Conservation (phyloP, 2,888 invertebrate genomes). For the Hirtodrosophila alboralis region DNA sequence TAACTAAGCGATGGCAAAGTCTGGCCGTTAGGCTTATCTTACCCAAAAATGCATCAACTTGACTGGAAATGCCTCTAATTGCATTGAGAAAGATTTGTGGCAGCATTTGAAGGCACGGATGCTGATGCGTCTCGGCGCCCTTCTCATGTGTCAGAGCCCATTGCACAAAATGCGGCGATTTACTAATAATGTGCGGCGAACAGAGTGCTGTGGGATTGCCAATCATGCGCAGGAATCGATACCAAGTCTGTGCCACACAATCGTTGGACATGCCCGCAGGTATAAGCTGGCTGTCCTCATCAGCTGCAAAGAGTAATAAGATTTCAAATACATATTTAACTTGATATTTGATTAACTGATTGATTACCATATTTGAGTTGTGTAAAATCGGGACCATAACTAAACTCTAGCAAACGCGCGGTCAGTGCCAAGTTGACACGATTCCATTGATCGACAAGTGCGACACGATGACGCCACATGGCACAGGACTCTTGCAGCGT, state of each 20-base stretch:
- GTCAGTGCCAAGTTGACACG: slow-evolving; percentile 95
- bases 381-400: slow-evolving; percentile 94
- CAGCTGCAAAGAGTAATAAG: slow-evolving; percentile 85
- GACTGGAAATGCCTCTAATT: slow-evolving; percentile 95
- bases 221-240: slow-evolving; percentile 95
- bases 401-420: slow-evolving; percentile 91
- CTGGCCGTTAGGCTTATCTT: slow-evolving; percentile 61
- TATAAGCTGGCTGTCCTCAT: slow-evolving; percentile 93
- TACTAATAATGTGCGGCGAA: slow-evolving; percentile 90
- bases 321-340: too few species aligned
- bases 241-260: slow-evolving; percentile 97
- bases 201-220: slow-evolving; percentile 97
- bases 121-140: slow-evolving; percentile 93
- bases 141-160: slow-evolving; percentile 92
- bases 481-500: slow-evolving; percentile 96
- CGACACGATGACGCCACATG: slow-evolving; percentile 97
- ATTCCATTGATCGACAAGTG: slow-evolving; percentile 97
- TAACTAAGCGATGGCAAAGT: too few species aligned
- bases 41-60: slow-evolving; percentile 98
- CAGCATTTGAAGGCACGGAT: slow-evolving; percentile 92
- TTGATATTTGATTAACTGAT: too few species aligned
- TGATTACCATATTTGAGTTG: slow-evolving; percentile 90
- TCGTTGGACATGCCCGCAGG: slow-evolving; percentile 94
- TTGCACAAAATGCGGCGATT: slow-evolving; percentile 88
- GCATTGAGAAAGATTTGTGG: slow-evolving; percentile 96